Base-by-base conservation (phyloP, 1,140 invertebrate genomes). In the Batillaria attramentaria region DNA sequence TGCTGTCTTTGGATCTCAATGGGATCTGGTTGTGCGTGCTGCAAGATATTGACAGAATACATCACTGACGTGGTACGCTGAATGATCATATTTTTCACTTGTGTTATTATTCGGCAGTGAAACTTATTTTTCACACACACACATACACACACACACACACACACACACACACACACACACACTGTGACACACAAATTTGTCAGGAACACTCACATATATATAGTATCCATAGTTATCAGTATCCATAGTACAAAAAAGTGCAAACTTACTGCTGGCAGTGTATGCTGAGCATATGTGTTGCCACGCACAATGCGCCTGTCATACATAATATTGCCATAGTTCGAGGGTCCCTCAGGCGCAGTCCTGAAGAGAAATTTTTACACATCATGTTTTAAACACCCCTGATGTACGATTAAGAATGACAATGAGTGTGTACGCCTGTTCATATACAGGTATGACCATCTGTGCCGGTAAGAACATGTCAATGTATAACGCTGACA, bases 221-320 rank as follows among this genome's bases (percentile, higher is more conserved):
- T n/a, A n/a, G n/a, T n/a, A n/a, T n/a, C n/a, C n/a, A n/a, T n/a
- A 16, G 62, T 65, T 3, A 60, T 60, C 24, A 16, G 57, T 31
- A 60, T 24, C 6, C 57, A 60, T 60, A 31, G 8, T 8, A 28
- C n/a, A 10, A 60, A 60, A 24, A 16, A 10, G 31, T 31, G 31
- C 18, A 43, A 43, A 91, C 93, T 93, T 88, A 94, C 93, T 80
- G 92, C 92, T 76, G 92, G 91, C 31, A 93, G 89, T 43, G 93
- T 92, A 79, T 94, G 92, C 79, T 93, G 90, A 20, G 93, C 93
- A 89, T 94, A 94, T 62, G 95, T 96, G 87, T 94, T 96, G 81
- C 96, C 96, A 83, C 96, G 93, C 79, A 95, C 93, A 79, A 97
- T 94, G 80, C 96, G 92, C 86, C 94, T 93, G 88, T 97, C 96